These are phyloP conservation scores for Lamellibrachia satsuma DNA, from an alignment of 2,888 invertebrate genomes.

Conservation along the genomic window DNA sequence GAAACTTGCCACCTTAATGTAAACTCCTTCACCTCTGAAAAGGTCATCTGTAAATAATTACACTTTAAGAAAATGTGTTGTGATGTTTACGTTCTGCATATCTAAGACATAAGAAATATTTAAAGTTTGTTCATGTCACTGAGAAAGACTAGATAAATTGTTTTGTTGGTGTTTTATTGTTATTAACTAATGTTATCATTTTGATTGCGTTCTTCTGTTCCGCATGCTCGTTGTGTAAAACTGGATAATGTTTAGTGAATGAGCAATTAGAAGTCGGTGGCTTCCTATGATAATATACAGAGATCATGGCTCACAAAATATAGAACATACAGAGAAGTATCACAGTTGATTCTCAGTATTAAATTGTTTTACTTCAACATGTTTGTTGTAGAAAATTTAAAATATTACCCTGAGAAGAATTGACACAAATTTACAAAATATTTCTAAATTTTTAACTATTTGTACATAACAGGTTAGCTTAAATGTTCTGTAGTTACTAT, in stretches of 20 bases:
- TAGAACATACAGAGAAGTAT: not conserved
- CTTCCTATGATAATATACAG: not conserved
- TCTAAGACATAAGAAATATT: not conserved
- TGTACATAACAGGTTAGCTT: too few relatives aligned
- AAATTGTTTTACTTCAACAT: not conserved
- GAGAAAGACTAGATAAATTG: not conserved
- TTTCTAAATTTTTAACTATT: too few relatives aligned
- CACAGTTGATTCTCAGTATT: not conserved
- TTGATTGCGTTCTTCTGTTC: not conserved
- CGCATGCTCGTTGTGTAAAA: conserved; percentile 28
- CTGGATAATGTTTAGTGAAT: not conserved
- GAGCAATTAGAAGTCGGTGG: not conserved
- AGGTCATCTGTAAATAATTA: not conserved
- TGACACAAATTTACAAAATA: too few relatives aligned
- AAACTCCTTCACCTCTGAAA: not conserved
- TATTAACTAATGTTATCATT: conserved; percentile 17
- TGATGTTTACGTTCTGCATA: not conserved
- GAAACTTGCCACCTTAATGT: not conserved
- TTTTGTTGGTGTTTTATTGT: not conserved
- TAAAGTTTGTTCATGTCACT: not conserved
- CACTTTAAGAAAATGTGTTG: not conserved
- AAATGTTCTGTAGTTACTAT: too few relatives aligned
- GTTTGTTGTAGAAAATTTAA: too few relatives aligned
- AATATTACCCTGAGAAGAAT: too few relatives aligned
- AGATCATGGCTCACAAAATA: not conserved